Percentiles rank a stretch among this genome's conserved stretches.
phyloP scores from a whole-genome alignment of 2,113 vertebrate genomes.

The Perccottus glenii region DNA sequence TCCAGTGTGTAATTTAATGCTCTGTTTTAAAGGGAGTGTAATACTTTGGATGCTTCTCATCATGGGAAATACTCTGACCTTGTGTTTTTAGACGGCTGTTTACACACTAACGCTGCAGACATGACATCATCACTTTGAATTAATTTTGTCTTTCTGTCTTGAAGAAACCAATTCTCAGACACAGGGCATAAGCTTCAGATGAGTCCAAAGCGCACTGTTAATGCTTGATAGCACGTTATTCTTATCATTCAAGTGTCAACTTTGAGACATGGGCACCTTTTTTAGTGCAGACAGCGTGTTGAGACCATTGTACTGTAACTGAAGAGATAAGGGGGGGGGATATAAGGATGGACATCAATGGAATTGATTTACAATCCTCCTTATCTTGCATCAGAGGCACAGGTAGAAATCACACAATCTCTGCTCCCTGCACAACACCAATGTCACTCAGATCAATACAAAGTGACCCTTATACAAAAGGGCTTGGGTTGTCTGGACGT shows the following conservation, averaged over 20 bases:
- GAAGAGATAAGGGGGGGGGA: slow-evolving; percentile 43
- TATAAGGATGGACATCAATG: slow-evolving; percentile 59
- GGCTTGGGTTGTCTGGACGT: slow-evolving; percentile 50
- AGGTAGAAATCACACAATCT: slow-evolving; percentile 74
- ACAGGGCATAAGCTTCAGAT: slow-evolving; percentile 38
- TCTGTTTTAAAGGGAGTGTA: slow-evolving; percentile 40
- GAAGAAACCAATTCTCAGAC: slow-evolving; percentile 45
- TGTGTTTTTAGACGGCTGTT: slow-evolving; percentile 50
- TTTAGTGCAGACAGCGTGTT: slow-evolving; percentile 42
- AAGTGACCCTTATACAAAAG: slow-evolving; percentile 64
- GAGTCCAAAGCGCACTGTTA: slow-evolving; percentile 56
- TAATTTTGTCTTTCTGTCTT: slow-evolving; percentile 35
- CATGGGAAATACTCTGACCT: slow-evolving; percentile 43
- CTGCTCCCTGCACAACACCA: slow-evolving; percentile 64
- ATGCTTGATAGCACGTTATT: slow-evolving; percentile 46
- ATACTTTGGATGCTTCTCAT: slow-evolving; percentile 34
- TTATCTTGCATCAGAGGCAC: slow-evolving; percentile 71
- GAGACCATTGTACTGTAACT: slow-evolving; percentile 69
- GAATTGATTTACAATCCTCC: slow-evolving; percentile 76
- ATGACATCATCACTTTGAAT: slow-evolving; percentile 71
- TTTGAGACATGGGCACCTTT: slow-evolving; percentile 35
- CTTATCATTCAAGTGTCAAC: slow-evolving; percentile 73
- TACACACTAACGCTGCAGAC: slow-evolving; percentile 30
- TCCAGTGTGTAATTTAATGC: slow-evolving; percentile 45
- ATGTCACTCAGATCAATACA: slow-evolving; percentile 75